phyloP scores from a whole-genome alignment of 2,113 vertebrate genomes.

The Centrocercus urophasianus region DNA sequence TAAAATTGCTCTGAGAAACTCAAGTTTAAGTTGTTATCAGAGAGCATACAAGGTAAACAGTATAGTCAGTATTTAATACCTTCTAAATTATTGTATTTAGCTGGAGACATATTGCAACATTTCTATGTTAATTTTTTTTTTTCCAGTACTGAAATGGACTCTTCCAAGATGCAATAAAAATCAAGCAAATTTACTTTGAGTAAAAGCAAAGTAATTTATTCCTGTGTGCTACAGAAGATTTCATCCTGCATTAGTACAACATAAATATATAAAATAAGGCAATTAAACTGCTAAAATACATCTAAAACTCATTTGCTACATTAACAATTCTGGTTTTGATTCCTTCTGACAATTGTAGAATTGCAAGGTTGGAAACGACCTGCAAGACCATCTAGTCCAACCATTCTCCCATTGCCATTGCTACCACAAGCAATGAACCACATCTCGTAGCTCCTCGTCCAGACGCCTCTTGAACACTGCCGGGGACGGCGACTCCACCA shows the following conservation, averaged over 20 bases:
- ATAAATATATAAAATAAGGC: not conserved
- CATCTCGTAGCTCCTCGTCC: no score
- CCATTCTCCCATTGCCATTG: no score
- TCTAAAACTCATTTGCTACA: not conserved
- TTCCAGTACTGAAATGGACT: not conserved
- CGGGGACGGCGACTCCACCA: no score
- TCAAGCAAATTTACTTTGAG: not conserved
- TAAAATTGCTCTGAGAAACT: not conserved
- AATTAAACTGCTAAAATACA: not conserved
- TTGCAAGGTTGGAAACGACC: no score
- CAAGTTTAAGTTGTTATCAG: not conserved
- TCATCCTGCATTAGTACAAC: not conserved
- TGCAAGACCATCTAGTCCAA: no score
- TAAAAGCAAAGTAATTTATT: not conserved
- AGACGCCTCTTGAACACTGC: no score
- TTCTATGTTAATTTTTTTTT: not conserved
- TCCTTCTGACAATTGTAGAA: not conserved
- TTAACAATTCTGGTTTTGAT: not conserved
- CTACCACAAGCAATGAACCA: no score
- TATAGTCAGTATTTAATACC: not conserved
- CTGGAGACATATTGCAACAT: not conserved
- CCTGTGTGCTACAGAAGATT: not conserved
- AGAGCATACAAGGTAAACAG: not conserved
- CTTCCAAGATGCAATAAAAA: not conserved
- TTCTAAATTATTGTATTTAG: not conserved